Evolutionary conservation across 2,888 invertebrate genomes (phyloP).

Genomic region (Hirtodrosophila cameraria): DNA sequence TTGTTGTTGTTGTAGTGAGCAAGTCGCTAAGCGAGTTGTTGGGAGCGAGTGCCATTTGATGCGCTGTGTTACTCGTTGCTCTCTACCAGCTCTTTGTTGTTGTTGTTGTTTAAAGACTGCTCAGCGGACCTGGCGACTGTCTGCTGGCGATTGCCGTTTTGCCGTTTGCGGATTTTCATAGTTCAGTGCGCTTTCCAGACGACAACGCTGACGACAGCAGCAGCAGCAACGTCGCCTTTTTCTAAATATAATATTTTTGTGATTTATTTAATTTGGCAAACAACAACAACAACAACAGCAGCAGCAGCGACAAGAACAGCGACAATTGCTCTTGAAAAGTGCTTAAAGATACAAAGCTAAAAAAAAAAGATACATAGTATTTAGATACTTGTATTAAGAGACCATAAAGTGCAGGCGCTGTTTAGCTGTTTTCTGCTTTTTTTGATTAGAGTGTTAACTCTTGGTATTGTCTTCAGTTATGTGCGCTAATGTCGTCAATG

Average conservation of each 20-base stretch:
- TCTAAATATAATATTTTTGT: slow-evolving; percentile 36
- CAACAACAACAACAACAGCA: slow-evolving; percentile 20
- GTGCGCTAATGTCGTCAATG: slow-evolving; percentile 10
- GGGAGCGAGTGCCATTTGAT: slow-evolving; percentile 73
- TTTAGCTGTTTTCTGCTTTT: no score
- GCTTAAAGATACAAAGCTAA: slow-evolving; percentile 36
- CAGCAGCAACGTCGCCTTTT: slow-evolving; percentile 27
- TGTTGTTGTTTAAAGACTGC: slow-evolving; percentile 46
- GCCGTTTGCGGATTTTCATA: slow-evolving; percentile 73
- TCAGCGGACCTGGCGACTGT: slow-evolving; percentile 56
- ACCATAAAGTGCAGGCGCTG: slow-evolving; percentile 9
- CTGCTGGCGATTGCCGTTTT: slow-evolving; percentile 50
- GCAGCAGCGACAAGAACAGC: slow-evolving; percentile 19
- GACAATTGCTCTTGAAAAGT: slow-evolving; percentile 55
- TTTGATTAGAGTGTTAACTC: no score
- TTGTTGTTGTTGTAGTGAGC: slow-evolving; percentile 16
- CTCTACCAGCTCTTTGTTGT: slow-evolving; percentile 24
- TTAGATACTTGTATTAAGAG: no score
- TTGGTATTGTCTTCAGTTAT: slow-evolving; percentile 13
- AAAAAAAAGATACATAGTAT: slow-evolving; percentile 1
- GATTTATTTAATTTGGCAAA: slow-evolving; percentile 32
- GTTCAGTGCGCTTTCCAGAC: slow-evolving; percentile 81
- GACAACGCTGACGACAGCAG: slow-evolving; percentile 63
- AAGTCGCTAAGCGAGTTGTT: slow-evolving; percentile 44
- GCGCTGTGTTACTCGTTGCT: slow-evolving; percentile 51